Evolutionary conservation across 1,140 invertebrate genomes (phyloP).

Genomic region (Drosophila lowei): DNA sequence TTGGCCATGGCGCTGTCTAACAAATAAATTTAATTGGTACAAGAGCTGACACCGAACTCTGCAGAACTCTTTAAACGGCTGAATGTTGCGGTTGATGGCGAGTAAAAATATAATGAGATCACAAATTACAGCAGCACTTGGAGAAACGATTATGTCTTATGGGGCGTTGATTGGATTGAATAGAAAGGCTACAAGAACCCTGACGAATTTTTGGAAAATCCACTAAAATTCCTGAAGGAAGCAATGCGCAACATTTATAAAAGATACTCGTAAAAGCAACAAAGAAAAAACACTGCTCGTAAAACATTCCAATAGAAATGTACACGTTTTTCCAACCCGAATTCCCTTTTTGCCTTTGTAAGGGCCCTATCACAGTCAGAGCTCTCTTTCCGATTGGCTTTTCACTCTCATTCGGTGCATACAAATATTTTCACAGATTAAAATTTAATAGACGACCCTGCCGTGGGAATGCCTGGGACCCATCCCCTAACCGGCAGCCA

Average conservation of each 20-base stretch:
- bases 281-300: slow-evolving; percentile 6
- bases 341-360: slow-evolving; percentile 18
- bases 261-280: slow-evolving; percentile 14
- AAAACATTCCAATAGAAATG: slow-evolving; percentile 38
- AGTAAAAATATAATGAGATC: slow-evolving; percentile 29
- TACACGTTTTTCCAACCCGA: slow-evolving; percentile 32
- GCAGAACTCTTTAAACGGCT: slow-evolving; percentile 38
- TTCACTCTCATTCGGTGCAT: slow-evolving; percentile 20
- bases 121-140: slow-evolving; percentile 33
- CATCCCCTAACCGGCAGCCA: slow-evolving; percentile 23
- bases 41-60: slow-evolving; percentile 28
- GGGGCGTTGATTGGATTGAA: slow-evolving; percentile 11
- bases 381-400: slow-evolving; percentile 25
- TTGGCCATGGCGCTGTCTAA: slow-evolving; percentile 41
- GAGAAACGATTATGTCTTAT: slow-evolving; percentile 23
- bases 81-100: slow-evolving; percentile 24
- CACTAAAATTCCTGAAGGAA: no score
- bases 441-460: slow-evolving; percentile 55
- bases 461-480: not conserved
- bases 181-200: not conserved
- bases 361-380: slow-evolving; percentile 7
- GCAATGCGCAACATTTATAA: not conserved
- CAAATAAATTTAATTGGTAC: slow-evolving; percentile 73
- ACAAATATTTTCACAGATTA: slow-evolving; percentile 59
- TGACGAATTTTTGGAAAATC: no score